Base-by-base conservation (phyloP, 2,113 vertebrate species). In the Perca schrenkii region DNA sequence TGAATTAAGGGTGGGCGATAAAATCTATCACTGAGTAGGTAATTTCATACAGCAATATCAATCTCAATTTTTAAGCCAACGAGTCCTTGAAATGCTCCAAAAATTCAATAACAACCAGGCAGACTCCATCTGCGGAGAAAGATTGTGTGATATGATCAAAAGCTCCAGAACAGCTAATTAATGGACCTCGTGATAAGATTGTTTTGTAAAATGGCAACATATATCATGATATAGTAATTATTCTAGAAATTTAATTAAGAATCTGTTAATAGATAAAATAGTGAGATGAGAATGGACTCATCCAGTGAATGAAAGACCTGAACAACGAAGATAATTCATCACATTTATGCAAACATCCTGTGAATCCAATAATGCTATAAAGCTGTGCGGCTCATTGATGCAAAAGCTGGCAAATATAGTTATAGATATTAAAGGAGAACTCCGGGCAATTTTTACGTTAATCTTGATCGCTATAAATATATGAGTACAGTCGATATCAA, bases 11-110 rank as follows among this genome's bases (percentile, higher is more conserved):
- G 6, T 54, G 31, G 43, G 8, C 10, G 6, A 61, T 54, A 46
- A 7, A 40, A 57, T 72, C 22, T 21, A 46, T 71, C 6, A 3
- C 34, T 53, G 49, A 14, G 16, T 19, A 8, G 22, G 28, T 61
- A 1, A 47, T n/a, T 69, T 43, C 43, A 69, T 19, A 25, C n/a
- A 53, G 61, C 6, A 46, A 66, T 31, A 46, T 58, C 22, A 31
- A 63, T 83, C 43, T 46, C n/a, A 60, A 40, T 31, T 46, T 46
- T 57, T 8, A 70, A 50, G 13, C 15, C 36, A 13, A 56, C 6
- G 21, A 31, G 67, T 49, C 67, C 25, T 77, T 66, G 63, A 87
- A 66, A 43, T 47, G 3, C 31, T 78, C 31, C 7, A 34, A 53
- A 50, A 64, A 80, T 72, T 77, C 60, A 40, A 2, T 36, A 52